Conservation (phyloP, 2,888 invertebrate species). For the Psylliodes chrysocephalus region DNA sequence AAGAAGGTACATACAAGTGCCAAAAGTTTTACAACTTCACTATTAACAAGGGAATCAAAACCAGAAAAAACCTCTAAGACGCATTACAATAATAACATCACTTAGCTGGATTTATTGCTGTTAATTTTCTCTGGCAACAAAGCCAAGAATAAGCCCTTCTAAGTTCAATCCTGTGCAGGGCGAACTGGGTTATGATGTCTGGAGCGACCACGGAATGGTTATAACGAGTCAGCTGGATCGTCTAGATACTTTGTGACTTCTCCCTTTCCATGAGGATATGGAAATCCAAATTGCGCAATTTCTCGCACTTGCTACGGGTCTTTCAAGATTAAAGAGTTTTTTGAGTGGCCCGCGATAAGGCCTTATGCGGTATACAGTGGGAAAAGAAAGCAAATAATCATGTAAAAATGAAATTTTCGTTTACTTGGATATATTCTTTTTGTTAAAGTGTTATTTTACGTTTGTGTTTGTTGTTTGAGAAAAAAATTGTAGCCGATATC, state of each 20-base stretch:
- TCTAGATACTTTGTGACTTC: conserved; percentile 45
- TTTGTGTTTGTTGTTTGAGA: no score
- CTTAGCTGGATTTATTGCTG: no score
- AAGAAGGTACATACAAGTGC: no score
- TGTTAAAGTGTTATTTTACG: no score
- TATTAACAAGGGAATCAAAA: no score
- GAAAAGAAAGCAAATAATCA: conserved; percentile 3
- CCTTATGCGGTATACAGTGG: neutral
- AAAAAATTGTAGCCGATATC: no score
- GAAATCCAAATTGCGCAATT: conserved; percentile 45
- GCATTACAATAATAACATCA: no score
- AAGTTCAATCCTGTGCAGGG: neutral
- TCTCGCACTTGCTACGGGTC: conserved; percentile 40
- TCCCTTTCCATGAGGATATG: conserved; percentile 40
- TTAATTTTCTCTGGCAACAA: no score
- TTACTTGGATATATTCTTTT: no score
- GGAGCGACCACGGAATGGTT: conserved; percentile 45
- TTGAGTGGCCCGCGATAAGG: neutral
- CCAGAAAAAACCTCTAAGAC: no score
- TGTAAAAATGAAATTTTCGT: conserved; percentile 7
- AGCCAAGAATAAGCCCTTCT: no score
- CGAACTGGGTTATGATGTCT: conserved; percentile 45
- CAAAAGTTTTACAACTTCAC: no score
- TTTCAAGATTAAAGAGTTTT: conserved; percentile 15
- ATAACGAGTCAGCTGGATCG: conserved; percentile 44